Evolutionary conservation across 2,797 vertebrate species (phyloP), one percentile per base, ranked within the genome.

Genomic region (Falco novaeseelandiae): DNA sequence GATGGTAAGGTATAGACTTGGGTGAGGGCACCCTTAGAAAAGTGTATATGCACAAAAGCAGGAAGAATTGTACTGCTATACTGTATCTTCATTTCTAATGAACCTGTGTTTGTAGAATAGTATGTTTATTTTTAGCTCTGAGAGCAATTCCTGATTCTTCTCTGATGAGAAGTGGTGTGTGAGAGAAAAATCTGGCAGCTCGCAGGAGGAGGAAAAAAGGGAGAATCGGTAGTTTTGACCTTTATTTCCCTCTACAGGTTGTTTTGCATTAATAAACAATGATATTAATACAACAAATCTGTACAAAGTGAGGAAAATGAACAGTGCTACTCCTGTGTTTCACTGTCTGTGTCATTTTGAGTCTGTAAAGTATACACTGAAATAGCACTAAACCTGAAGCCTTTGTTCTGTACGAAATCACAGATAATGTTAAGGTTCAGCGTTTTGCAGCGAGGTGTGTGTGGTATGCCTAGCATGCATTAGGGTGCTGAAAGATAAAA

Each of bases 101-200:
- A 90, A 63, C 38, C 29, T 16, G 5, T 49, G 52, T 89, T 74
- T 2, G 0, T 42, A 58, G 66, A 84, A 72, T 36, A 77, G 55
- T 77, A 7, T 76, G 29, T 48, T 92, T 93, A 73, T 88, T 96
- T 94, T 92, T 87, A 90, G n/a, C 36, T 72, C 48, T 71, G 42
- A 14, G 23, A 89, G 54, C 22, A 85, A 12, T 48, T 83, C 44
- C 42, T 80, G 9, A 2, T 15, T 80, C 58, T 91, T 40, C 32
- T 62, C 40, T 87, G 57, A 44, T 84, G 92, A 81, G 81, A 66
- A 63, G 66, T 84, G 20, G 46, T 52, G 12, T 11, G 26, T 57
- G 61, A 83, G 66, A 84, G 69, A 46, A 76, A 71, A 84, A 49
- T 22, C 74, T 46, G 74, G 30, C 71, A 86, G 52, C 76, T 96